Evolutionary conservation across 2,113 vertebrate species (phyloP).

Genomic region (Chloroceryle aenea): DNA sequence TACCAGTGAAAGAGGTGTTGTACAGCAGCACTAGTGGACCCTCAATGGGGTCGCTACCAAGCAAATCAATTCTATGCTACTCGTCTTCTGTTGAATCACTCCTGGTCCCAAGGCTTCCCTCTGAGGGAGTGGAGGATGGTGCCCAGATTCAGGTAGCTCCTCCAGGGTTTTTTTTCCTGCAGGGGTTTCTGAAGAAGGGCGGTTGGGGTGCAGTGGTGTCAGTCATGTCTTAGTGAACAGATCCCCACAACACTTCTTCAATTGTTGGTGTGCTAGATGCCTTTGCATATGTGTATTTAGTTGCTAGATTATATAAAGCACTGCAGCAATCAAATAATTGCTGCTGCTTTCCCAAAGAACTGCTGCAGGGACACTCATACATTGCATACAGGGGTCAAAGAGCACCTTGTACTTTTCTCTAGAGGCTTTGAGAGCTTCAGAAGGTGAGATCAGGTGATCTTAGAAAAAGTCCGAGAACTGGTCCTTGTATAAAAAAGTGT

Average conservation of each 20-base stretch:
- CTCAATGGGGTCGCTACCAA: background rate
- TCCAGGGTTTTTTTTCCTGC: background rate
- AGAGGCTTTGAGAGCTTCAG: background rate
- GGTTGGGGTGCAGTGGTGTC: background rate
- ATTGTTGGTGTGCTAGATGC: accelerated
- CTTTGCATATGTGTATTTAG: background rate
- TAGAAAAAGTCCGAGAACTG: background rate
- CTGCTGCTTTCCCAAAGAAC: background rate
- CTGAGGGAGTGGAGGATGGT: background rate
- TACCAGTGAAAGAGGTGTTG: background rate
- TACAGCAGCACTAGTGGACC: background rate
- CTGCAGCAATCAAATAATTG: background rate
- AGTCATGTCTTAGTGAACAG: background rate
- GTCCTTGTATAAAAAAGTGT: background rate
- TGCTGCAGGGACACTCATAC: background rate
- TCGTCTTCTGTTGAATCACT: constrained; percentile 19
- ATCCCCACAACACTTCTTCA: background rate
- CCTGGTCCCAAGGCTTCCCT: background rate
- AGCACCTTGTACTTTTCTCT: background rate
- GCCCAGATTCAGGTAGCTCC: background rate
- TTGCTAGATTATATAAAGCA: background rate
- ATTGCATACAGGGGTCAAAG: background rate
- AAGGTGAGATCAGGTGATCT: background rate
- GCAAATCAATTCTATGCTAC: background rate
- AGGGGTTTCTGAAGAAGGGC: background rate